Evolutionary conservation across 1,140 invertebrate species (phyloP), one percentile per base, ranked within the genome.

Genomic region (Drosophila santomea): DNA sequence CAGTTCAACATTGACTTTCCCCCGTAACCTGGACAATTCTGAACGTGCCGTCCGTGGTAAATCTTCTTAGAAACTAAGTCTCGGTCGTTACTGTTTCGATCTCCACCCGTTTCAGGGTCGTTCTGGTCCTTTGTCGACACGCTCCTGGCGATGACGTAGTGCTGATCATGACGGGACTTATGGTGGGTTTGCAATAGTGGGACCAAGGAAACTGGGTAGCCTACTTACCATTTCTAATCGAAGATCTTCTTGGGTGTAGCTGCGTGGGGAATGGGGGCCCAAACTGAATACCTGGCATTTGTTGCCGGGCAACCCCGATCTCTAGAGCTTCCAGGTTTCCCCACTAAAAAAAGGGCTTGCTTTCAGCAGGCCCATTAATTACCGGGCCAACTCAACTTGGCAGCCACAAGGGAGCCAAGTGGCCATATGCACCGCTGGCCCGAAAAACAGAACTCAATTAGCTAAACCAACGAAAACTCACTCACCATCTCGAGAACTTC

Each of bases 381-480:
- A 52, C 52, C 25, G n/a, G 10, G 39, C 45, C 25, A 59, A 68
- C 57, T 60, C 60, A 76, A 74, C 78, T 67, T 74, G 79, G 80
- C 84, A 86, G 83, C 83, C 83, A 83, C 56, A 77, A 77, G 71
- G 83, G 83, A 86, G 83, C 83, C 80, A 68, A 36, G 58, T 64
- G 48, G 68, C 79, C 77, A 72, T 80, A 58, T 74, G 73, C 54
- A 75, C 54, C 36, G 68, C 45, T 35, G 41, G 50, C 44, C 72
- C 75, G 71, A 74, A 83, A 84, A 71, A 73, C 67, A 63, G 74
- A 86, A 78, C 62, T 86, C 84, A 86, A 86, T 86, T 83, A 86
- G 84, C 62, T 69, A 43, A 63, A 51, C 66, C 68, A 77, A 35
- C 61, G 54, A 48, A 71, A 20, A 57, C 68, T 72, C 68, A 72